phyloP scores from a whole-genome alignment of 1,140 invertebrate species.

The Vanessa tameamea region DNA sequence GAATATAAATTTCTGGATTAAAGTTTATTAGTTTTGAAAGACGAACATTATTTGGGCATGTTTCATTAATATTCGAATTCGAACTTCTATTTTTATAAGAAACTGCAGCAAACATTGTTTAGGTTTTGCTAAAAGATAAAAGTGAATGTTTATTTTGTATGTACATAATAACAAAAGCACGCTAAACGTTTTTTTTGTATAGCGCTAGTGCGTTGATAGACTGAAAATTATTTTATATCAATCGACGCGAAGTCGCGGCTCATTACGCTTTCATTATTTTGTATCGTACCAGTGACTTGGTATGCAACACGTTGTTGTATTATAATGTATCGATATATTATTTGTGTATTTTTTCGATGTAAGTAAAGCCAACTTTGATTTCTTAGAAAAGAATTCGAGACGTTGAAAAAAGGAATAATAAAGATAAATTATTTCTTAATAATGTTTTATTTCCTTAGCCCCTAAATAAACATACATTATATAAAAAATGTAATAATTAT shows the following conservation, averaged over 20 bases:
- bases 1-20: conserved; percentile 1
- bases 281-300: conserved; percentile 57
- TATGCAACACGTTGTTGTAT: conserved; percentile 62
- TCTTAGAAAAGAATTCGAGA: conserved; percentile 78
- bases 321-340: conserved; percentile 70
- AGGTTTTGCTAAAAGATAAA: not conserved
- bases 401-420: conserved; percentile 77
- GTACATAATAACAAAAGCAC: conserved; percentile 36
- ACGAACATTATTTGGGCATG: conserved; percentile 3
- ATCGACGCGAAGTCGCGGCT: conserved; percentile 41
- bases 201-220: conserved; percentile 35
- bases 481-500: conserved; percentile 9
- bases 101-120: conserved; percentile 5
- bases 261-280: conserved; percentile 67
- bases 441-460: conserved; percentile 68
- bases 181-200: conserved; percentile 34
- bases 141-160: conserved; percentile 30
- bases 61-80: conserved; percentile 14
- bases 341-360: conserved; percentile 79
- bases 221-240: conserved; percentile 39
- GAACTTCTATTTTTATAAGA: conserved; percentile 28
- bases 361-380: conserved; percentile 78
- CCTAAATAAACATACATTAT: conserved; percentile 15
- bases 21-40: not conserved
- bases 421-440: conserved; percentile 79